A percentile compares a stretch with the other conserved stretches of the same genome.
Conservation (phyloP, 2,797 vertebrate species). For the Halcyon smyrnensis region DNA sequence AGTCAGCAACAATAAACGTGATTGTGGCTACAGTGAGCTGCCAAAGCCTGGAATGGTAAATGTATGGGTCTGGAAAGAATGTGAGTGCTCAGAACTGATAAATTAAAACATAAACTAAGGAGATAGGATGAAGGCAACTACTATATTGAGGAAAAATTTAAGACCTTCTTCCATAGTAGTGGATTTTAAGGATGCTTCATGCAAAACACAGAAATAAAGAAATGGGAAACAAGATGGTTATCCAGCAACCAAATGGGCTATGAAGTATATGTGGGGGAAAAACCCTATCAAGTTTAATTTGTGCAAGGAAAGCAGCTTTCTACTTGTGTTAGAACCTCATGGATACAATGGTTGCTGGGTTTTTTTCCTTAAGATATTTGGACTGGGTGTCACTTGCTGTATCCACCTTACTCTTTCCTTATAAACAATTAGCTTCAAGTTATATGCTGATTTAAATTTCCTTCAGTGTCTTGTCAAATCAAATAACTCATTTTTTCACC, state of each 20-base stretch:
- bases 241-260: background rate
- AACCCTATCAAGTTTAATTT: background rate
- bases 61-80: background rate
- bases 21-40: background rate
- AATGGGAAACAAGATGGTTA: background rate
- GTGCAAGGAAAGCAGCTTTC: background rate
- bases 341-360: accelerated
- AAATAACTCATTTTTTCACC: background rate
- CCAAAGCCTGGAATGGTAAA: background rate
- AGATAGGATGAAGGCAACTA: background rate
- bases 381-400: background rate
- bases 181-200: background rate
- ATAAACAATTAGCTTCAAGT: background rate
- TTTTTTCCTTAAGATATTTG: background rate
- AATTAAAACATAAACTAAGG: background rate
- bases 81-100: background rate
- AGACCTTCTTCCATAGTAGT: background rate
- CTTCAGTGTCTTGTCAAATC: background rate
- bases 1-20: background rate
- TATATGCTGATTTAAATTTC: background rate
- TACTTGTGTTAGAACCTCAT: background rate
- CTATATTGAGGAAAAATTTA: background rate
- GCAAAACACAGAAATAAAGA: background rate
- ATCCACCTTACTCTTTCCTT: background rate
- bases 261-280: accelerated